Evolutionary conservation across 2,797 vertebrate species (phyloP).

Genomic region (Xyrichtys novacula): DNA sequence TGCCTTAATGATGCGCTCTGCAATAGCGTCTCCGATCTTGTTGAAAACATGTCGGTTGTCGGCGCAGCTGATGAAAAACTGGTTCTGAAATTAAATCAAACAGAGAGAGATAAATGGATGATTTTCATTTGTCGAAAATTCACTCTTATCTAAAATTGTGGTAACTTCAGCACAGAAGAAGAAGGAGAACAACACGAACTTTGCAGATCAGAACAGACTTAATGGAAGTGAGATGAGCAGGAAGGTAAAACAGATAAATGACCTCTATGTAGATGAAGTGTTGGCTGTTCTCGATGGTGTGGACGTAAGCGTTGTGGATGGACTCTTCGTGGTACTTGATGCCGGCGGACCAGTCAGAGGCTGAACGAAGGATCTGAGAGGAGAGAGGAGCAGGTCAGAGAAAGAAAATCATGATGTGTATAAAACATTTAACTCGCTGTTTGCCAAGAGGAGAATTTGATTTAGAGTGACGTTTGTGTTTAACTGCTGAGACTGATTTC

Average conservation of each 20-base stretch:
- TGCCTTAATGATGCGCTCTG: slow-evolving; percentile 92
- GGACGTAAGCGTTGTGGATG: slow-evolving; percentile 92
- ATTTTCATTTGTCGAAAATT: too few relatives aligned
- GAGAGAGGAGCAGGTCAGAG: background rate
- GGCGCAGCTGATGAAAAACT: slow-evolving; percentile 98
- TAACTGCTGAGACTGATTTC: background rate
- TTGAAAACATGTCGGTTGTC: slow-evolving; percentile 94
- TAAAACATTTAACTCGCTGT: background rate
- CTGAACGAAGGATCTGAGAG: slow-evolving; percentile 91
- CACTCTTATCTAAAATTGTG: too few relatives aligned
- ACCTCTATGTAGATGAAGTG: slow-evolving; percentile 97
- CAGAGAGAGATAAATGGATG: background rate
- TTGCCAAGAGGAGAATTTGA: background rate
- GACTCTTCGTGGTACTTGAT: slow-evolving; percentile 98
- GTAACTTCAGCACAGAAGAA: too few relatives aligned
- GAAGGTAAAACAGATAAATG: too few relatives aligned
- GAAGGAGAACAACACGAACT: too few relatives aligned
- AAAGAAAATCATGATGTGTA: background rate
- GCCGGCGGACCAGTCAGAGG: slow-evolving; percentile 96
- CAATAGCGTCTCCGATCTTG: slow-evolving; percentile 93
- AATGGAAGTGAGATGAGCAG: too few relatives aligned
- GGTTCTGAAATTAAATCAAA: slow-evolving; percentile 86
- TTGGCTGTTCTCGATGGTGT: slow-evolving; percentile 89
- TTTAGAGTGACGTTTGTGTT: background rate
- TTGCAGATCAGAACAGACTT: too few relatives aligned